A percentile compares a stretch with the other conserved stretches of the same genome.
Evolutionary conservation across 2,113 vertebrate species (phyloP).

Genomic region (Chionomys nivalis): DNA sequence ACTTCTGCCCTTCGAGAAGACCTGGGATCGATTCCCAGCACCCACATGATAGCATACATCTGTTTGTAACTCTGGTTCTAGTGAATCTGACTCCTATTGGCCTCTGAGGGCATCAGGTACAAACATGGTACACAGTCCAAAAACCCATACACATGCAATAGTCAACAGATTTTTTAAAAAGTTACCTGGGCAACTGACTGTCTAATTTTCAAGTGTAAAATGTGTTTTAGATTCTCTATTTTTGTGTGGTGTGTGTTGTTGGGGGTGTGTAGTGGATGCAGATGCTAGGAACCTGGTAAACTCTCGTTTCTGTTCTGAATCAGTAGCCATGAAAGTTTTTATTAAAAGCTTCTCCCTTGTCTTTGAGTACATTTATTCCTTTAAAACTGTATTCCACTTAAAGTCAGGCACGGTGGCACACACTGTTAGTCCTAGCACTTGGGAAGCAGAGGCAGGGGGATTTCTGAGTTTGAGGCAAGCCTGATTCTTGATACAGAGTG

Average conservation of each 20-base stretch:
- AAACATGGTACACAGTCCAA: not conserved
- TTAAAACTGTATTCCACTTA: not conserved
- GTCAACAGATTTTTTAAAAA: not conserved
- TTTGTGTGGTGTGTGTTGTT: not conserved
- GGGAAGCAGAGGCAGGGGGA: not conserved
- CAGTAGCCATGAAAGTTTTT: not conserved
- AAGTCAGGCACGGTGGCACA: not conserved
- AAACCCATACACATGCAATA: not conserved
- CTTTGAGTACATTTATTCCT: not conserved
- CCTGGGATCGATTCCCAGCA: not conserved
- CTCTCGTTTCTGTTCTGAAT: constrained; percentile 8
- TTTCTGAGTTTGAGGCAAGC: not conserved
- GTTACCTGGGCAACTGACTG: not conserved
- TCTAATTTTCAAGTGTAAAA: not conserved
- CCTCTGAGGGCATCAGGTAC: not conserved
- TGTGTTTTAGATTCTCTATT: not conserved
- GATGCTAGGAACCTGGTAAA: not conserved
- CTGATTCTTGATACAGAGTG: not conserved
- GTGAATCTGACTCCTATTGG: not conserved
- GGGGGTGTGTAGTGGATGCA: not conserved
- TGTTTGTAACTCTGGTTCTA: not conserved
- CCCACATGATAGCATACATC: not conserved
- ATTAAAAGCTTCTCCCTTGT: not conserved
- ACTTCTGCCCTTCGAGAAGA: not conserved
- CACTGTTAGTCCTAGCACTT: not conserved